Conservation (phyloP, 2,888 invertebrate genomes). For the Andrena flavipes region DNA sequence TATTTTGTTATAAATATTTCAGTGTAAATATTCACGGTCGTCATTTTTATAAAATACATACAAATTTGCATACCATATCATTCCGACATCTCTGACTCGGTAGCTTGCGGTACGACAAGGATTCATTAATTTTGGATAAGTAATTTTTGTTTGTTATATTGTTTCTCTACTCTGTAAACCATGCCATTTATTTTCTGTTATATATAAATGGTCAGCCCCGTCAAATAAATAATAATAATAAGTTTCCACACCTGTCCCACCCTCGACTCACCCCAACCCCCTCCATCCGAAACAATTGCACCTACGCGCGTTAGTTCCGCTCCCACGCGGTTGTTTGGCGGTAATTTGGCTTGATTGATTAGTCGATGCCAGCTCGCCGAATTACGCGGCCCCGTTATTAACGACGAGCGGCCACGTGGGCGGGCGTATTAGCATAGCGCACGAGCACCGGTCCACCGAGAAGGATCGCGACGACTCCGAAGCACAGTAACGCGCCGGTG, state of each 20-base stretch:
- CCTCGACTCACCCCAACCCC: neutral
- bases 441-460: neutral
- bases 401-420: neutral
- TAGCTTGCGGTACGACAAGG: too few relatives aligned
- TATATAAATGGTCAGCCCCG: too few relatives aligned
- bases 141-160: too few relatives aligned
- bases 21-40: too few relatives aligned
- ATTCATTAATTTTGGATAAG: too few relatives aligned
- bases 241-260: slow-evolving; percentile 19
- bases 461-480: slow-evolving; percentile 7
- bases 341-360: neutral
- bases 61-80: too few relatives aligned
- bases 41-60: too few relatives aligned
- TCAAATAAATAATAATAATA: too few relatives aligned
- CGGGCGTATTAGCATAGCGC: neutral
- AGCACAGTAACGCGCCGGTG: slow-evolving; percentile 33
- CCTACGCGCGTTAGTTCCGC: neutral
- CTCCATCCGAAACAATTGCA: neutral
- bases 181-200: too few relatives aligned
- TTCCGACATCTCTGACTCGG: too few relatives aligned
- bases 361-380: slow-evolving; percentile 17
- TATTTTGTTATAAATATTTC: too few relatives aligned
- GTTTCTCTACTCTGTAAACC: too few relatives aligned
- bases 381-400: slow-evolving; percentile 31
- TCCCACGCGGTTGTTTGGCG: neutral